Evolutionary conservation across 2,113 vertebrate genomes (phyloP), one percentile per base, ranked within the genome.

Genomic region (Aramus guarauna): DNA sequence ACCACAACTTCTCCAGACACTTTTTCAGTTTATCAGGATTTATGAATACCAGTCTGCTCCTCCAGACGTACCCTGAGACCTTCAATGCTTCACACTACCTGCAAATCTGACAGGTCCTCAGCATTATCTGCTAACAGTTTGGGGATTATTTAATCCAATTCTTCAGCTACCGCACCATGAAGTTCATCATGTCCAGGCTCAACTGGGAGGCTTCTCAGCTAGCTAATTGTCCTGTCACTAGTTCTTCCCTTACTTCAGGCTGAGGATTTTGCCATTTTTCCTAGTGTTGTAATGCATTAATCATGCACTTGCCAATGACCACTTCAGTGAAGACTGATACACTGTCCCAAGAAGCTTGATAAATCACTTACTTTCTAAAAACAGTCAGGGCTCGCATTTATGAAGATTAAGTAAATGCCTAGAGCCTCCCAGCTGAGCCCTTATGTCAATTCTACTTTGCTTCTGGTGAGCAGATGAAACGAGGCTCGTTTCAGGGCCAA

Each of bases 31-130:
- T 29, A 26, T 1, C 15, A 12, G 23, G 26, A 68, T 15, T 63
- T 67, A 5, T 85, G 56, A 78, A 30, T 36, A n/a, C 16, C 34
- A 47, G 50, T 4, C 41, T 50, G 62, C 36, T 77, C 32, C 62
- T 88, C 66, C 52, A 55, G 22, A 58, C 0, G 0, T 6, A 58
- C 3, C 34, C 32, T 30, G 2, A 3, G 63, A 32, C 30, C 50
- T 36, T 27, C 69, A 24, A 5, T 22, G 41, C 64, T 62, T 81
- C 45, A 55, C 1, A 2, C 4, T 29, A 52, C 37, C 30, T 24
- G 64, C 73, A 27, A 8, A 12, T 29, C 20, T 1, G 2, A 21
- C 80, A 77, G 30, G 27, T 16, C 41, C 27, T 52, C 56, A 9
- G 27, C 19, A 58, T 17, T 27, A 69, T 1, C 60, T 43, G 23